These are phyloP conservation scores for Ladona fulva DNA, from an alignment of 1,140 invertebrate genomes.

Conservation along the genomic window DNA sequence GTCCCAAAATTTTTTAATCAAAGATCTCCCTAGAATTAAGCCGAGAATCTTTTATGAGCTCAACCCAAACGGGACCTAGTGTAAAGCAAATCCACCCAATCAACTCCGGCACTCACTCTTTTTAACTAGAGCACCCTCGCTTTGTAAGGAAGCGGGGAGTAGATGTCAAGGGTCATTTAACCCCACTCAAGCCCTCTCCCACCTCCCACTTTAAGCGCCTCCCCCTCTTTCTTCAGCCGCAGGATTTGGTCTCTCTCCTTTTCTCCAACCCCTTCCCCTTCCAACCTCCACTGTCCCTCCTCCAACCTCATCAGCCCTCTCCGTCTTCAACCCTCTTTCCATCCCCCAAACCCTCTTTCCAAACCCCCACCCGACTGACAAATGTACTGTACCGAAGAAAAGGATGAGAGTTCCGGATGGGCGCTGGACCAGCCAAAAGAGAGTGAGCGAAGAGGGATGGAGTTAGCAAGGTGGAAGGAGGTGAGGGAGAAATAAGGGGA, in stretches of 20 bases:
- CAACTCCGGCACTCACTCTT: not conserved
- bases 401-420: not conserved
- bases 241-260: not conserved
- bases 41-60: not conserved
- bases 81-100: constrained; percentile 4
- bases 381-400: not conserved
- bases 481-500: not conserved
- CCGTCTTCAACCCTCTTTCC: not conserved
- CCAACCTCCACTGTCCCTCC: not conserved
- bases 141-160: constrained; percentile 7
- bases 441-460: not conserved
- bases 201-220: not conserved
- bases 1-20: not conserved
- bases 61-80: not conserved
- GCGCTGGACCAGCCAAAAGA: not conserved
- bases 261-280: not conserved
- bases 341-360: not conserved
- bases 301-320: not conserved
- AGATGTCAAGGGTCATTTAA: constrained; percentile 6
- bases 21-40: not conserved
- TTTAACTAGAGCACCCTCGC: constrained; percentile 2
- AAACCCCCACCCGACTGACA: not conserved
- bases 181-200: not conserved
- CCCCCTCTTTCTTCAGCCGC: not conserved
- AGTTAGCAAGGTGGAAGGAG: not conserved